These are phyloP conservation scores for Aptenodytes patagonicus DNA, from an alignment of 2,113 vertebrate species.

Conservation along the genomic window DNA sequence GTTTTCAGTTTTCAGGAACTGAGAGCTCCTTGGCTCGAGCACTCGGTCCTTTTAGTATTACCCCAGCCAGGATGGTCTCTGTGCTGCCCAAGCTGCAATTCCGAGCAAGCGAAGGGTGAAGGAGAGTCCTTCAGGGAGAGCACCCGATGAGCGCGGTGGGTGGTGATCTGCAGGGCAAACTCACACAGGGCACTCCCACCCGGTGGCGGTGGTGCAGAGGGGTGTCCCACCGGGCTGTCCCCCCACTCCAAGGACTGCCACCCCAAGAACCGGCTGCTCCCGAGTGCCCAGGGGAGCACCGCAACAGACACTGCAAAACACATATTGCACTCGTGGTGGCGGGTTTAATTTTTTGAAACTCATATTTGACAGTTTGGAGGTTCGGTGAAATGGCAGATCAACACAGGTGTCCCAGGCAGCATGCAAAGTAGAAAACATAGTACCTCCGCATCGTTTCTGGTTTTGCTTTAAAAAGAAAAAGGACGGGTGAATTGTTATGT, in stretches of 20 bases:
- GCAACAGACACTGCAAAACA: neutral
- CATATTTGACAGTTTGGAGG: rapidly evolving
- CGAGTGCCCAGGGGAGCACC: neutral
- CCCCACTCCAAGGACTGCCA: neutral
- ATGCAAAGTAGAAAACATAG: rapidly evolving
- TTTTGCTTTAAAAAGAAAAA: neutral
- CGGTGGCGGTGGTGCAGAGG: rapidly evolving
- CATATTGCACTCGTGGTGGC: rapidly evolving
- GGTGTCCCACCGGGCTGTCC: neutral
- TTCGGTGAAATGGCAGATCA: neutral
- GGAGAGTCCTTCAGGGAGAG: neutral
- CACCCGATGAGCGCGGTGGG: rapidly evolving
- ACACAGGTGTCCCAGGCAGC: neutral
- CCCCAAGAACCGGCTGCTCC: neutral
- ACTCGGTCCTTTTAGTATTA: neutral
- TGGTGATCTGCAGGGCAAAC: neutral
- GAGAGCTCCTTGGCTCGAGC: neutral
- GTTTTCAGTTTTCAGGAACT: neutral
- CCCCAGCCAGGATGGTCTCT: neutral
- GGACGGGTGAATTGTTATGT: rapidly evolving
- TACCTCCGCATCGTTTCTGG: neutral
- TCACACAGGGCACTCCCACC: rapidly evolving
- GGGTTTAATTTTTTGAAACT: neutral
- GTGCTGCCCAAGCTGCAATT: no score
- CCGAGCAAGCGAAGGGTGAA: neutral